Conservation (phyloP, 2,888 invertebrate species). For the Ochropacha duplaris region DNA sequence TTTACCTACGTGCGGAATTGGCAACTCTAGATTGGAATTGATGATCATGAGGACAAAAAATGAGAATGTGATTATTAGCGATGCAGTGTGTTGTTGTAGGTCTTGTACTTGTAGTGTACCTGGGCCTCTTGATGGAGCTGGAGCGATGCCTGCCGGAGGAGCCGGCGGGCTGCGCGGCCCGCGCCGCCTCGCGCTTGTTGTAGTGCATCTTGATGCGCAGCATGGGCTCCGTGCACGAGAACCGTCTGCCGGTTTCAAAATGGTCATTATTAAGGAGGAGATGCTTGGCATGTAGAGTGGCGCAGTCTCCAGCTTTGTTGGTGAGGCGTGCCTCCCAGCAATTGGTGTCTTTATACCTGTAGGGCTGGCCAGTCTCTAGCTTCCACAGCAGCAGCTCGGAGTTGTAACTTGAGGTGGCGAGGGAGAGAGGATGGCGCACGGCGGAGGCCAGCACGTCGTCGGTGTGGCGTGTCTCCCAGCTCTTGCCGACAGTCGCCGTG, state of each 20-base stretch:
- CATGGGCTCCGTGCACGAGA: conserved; percentile 81
- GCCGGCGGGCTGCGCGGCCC: conserved; percentile 16
- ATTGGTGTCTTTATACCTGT: too few relatives aligned
- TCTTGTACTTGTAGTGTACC: conserved; percentile 25
- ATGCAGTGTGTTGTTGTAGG: too few relatives aligned
- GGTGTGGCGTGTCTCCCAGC: conserved; percentile 88
- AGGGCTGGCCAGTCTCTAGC: conserved; percentile 91
- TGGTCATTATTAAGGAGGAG: too few relatives aligned
- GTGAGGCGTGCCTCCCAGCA: too few relatives aligned
- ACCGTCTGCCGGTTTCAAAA: conserved; percentile 51
- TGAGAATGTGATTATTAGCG: too few relatives aligned
- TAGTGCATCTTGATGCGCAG: conserved; percentile 82
- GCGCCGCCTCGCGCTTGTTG: conserved; percentile 56
- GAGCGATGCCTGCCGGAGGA: conserved; percentile 10
- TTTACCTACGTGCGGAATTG: too few relatives aligned
- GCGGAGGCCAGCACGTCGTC: conserved; percentile 90
- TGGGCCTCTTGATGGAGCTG: conserved; percentile 38
- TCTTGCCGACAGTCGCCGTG: conserved; percentile 82
- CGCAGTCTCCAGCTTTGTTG: too few relatives aligned
- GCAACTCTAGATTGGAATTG: neutral
- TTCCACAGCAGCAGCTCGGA: conserved; percentile 93
- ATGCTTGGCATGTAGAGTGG: too few relatives aligned
- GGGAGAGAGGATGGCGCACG: conserved; percentile 84
- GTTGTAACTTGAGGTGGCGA: conserved; percentile 90
- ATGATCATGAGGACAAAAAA: too few relatives aligned